Conservation (phyloP, 2,797 vertebrate genomes). For the Astyanax mexicanus region DNA sequence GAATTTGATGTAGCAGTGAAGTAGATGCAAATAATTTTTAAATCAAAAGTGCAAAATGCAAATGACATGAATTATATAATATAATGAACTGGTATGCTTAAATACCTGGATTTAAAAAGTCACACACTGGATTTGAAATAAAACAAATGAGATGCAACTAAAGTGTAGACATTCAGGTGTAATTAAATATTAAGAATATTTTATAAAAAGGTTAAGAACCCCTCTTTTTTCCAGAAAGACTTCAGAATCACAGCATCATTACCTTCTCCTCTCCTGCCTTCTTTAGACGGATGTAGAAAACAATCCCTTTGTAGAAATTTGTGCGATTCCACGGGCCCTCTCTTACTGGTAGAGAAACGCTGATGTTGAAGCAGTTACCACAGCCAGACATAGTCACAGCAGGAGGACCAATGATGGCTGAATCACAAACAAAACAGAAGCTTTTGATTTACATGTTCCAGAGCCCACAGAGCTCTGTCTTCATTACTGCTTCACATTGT, state of each 20-base stretch:
- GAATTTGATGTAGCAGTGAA: no score
- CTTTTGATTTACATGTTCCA: neutral
- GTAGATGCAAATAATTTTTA: no score
- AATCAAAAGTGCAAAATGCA: no score
- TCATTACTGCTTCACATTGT: neutral
- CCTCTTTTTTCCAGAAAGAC: no score
- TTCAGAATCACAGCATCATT: neutral
- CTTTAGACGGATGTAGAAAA: slow-evolving; percentile 18
- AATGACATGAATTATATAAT: no score
- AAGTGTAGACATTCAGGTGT: no score
- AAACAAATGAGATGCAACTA: no score
- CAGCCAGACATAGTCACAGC: slow-evolving; percentile 59
- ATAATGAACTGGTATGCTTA: no score
- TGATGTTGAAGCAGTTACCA: slow-evolving; percentile 63
- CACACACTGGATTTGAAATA: no score
- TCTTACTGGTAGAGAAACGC: slow-evolving; percentile 56
- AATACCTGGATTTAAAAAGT: no score
- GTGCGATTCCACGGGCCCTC: accelerated
- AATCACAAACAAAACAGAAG: slow-evolving; percentile 5
- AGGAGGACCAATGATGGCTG: slow-evolving; percentile 70
- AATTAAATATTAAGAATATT: no score
- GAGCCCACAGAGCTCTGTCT: neutral
- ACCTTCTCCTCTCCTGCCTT: slow-evolving; percentile 39
- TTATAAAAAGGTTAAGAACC: no score
- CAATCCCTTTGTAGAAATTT: accelerated